Evolutionary conservation across 2,888 invertebrate species (phyloP), one percentile per base, ranked within the genome.

Genomic region (Thysanoteuthis rhombus): DNA sequence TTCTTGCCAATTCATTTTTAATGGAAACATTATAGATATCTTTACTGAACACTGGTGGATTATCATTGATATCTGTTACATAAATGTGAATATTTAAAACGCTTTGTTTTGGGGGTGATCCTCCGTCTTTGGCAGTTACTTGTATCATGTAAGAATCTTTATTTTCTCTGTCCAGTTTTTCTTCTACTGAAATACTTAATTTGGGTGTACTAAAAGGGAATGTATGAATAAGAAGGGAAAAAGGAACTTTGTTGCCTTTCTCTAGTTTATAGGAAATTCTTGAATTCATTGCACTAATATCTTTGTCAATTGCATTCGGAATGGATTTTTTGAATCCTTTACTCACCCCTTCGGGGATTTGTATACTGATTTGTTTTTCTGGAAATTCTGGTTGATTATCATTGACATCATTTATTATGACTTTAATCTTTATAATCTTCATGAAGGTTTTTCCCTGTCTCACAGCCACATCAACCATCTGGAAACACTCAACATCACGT

Each of bases 1-100:
- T 75, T 95, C 22, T 94, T 94, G 39, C 94, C 58, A 25, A 94
- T 89, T 75, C 75, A n/a, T 75, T n/a, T n/a, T 75, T 75, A n/a
- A 75, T 75, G 19, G 75, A 75, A 75, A 75, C 75, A 75, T 75
- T 75, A 3, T 75, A 75, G 12, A 75, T 75, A n/a, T 75, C 75
- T n/a, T 75, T 75, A 36, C 75, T 75, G 36, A 75, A 75, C 3
- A 75, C 75, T 75, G 75, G 75, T 75, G 75, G n/a, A 36, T 75
- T 75, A 75, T 75, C 75, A n/a, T 75, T 75, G 75, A 75, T n/a
- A 36, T 75, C 75, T 0, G n/a, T 75, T 4, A 75, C 75, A n/a
- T 6, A n/a, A 10, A 75, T 75, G 5, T 36, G 75, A 75, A 75
- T 36, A n/a, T 75, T 36, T 36, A n/a, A n/a, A 75, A 75, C 75